A percentile compares a stretch with the other conserved stretches of the same genome.
phyloP scores from a whole-genome alignment of 2,797 vertebrate species.

The Picus viridis region DNA sequence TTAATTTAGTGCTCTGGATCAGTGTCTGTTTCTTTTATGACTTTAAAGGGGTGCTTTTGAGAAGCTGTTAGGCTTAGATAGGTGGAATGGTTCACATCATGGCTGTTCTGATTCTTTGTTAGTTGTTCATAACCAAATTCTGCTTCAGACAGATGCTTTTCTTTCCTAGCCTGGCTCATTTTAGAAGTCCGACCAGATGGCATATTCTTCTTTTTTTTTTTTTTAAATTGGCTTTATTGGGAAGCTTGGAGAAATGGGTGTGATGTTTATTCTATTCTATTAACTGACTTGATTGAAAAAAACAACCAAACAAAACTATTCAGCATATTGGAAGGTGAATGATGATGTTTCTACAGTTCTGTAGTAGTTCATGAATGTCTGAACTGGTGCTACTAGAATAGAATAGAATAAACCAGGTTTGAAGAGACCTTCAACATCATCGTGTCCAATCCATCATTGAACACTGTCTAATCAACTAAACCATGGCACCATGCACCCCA shows the following conservation, averaged over 20 bases:
- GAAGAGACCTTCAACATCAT: no score
- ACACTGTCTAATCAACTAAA: no score
- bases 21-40: fast-evolving
- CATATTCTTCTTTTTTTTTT: background rate
- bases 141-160: fast-evolving
- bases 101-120: background rate
- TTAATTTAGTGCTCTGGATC: background rate
- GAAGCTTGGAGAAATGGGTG: background rate
- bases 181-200: background rate
- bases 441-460: no score
- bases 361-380: background rate
- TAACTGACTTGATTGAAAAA: background rate
- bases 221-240: background rate
- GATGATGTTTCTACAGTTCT: background rate
- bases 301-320: background rate
- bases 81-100: fast-evolving
- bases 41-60: background rate
- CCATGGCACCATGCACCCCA: no score
- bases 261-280: background rate
- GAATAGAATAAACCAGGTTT: no score
- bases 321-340: background rate
- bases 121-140: background rate
- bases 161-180: fast-evolving
- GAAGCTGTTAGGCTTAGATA: background rate
- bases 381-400: background rate